A percentile compares a stretch with the other conserved stretches of the same genome.
Conservation (phyloP, 1,140 invertebrate genomes). For the Monochamus saltuarius region DNA sequence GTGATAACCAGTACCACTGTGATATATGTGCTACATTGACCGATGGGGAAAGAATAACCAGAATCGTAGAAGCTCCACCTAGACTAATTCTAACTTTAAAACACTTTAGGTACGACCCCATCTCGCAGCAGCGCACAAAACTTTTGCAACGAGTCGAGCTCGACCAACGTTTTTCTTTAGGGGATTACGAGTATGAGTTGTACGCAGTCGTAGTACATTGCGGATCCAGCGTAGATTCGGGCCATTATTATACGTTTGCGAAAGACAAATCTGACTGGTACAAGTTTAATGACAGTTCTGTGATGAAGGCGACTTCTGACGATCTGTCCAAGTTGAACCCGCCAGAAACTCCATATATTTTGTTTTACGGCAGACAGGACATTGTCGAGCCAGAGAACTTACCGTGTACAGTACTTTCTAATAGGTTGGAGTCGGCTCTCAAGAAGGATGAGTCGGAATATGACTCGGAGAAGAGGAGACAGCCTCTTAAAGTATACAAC, state of each 20-base stretch:
- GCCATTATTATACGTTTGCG: constrained; percentile 84
- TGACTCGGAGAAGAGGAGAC: constrained; percentile 33
- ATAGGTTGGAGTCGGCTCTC: constrained; percentile 33
- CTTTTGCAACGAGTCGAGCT: constrained; percentile 67
- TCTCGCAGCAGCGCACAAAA: constrained; percentile 71
- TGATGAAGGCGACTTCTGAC: constrained; percentile 59
- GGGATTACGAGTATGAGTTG: constrained; percentile 63
- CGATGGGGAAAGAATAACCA: constrained; percentile 73
- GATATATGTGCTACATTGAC: constrained; percentile 71
- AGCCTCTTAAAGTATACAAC: constrained; percentile 23
- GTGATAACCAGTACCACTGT: constrained; percentile 81
- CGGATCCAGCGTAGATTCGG: constrained; percentile 77
- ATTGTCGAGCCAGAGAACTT: constrained; percentile 41
- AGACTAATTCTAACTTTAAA: constrained; percentile 80
- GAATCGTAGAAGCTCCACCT: constrained; percentile 69
- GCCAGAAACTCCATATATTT: constrained; percentile 78
- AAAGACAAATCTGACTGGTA: constrained; percentile 72
- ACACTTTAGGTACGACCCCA: constrained; percentile 76
- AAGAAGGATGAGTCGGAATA: constrained; percentile 40
- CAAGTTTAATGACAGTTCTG: constrained; percentile 77
- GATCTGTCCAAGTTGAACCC: constrained; percentile 66
- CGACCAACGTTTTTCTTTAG: constrained; percentile 60
- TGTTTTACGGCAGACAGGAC: constrained; percentile 65
- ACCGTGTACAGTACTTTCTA: constrained; percentile 29
- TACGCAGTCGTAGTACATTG: constrained; percentile 83